Conservation (phyloP, 2,888 invertebrate genomes). For the Caenorhabditis drosophilae region DNA sequence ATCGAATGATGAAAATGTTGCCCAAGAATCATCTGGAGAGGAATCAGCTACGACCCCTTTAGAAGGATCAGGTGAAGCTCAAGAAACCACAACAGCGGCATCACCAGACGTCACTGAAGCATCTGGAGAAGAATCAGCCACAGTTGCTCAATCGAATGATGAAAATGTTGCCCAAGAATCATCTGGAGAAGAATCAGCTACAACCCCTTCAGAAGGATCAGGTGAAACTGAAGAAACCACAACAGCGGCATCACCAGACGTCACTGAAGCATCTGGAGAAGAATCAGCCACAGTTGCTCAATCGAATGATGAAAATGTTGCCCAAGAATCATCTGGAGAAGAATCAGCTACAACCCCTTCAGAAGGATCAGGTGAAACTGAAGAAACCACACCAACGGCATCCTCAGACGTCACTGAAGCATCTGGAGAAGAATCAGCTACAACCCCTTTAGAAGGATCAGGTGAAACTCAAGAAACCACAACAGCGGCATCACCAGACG, state of each 20-base stretch:
- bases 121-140: constrained; percentile 16
- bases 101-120: constrained; percentile 17
- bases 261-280: no score
- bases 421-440: constrained; percentile 6
- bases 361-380: constrained; percentile 5
- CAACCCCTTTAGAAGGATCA: constrained; percentile 7
- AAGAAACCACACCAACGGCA: constrained; percentile 9
- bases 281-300: no score
- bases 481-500: constrained; percentile 6
- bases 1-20: no score
- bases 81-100: constrained; percentile 8
- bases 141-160: no score
- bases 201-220: no score
- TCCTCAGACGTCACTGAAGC: constrained; percentile 4
- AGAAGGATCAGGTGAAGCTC: constrained; percentile 13
- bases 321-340: no score
- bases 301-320: no score
- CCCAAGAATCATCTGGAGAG: constrained; percentile 23
- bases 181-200: no score
- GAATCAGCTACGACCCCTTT: constrained; percentile 4
- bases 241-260: no score
- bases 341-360: constrained; percentile 7
- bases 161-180: no score
- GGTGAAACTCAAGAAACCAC: constrained; percentile 9
- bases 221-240: no score